phyloP scores from a whole-genome alignment of 2,888 invertebrate genomes.

The Yponomeuta malinellus region DNA sequence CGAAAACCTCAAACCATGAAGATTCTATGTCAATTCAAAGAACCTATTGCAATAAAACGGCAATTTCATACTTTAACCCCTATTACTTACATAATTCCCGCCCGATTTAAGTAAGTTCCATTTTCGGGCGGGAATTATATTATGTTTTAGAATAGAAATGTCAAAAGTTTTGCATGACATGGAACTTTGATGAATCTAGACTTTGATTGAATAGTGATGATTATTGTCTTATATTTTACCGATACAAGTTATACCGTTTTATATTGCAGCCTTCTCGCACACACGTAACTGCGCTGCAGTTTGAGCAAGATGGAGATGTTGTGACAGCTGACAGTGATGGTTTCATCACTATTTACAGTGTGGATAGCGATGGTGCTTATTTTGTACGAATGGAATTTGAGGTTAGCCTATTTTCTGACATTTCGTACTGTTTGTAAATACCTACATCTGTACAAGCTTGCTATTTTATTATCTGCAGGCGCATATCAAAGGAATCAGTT shows the following conservation, averaged over 20 bases:
- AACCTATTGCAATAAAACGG: no score
- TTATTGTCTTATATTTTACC: not conserved
- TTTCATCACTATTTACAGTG: conserved; percentile 92
- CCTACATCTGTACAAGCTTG: not conserved
- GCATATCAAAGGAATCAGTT: conserved; percentile 91
- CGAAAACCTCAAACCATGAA: no score
- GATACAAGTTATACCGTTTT: not conserved
- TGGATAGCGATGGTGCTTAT: conserved; percentile 92
- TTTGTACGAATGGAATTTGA: conserved; percentile 93
- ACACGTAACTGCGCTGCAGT: conserved; percentile 90
- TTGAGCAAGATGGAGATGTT: conserved; percentile 93
- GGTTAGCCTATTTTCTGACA: conserved; percentile 43
- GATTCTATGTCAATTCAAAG: no score
- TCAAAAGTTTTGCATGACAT: not conserved
- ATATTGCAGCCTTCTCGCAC: conserved; percentile 83
- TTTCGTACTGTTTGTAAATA: no score
- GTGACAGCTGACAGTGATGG: conserved; percentile 95
- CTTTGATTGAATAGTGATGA: not conserved
- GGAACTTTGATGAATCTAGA: not conserved
- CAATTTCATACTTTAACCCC: no score
- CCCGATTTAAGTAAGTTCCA: no score
- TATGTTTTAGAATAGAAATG: not conserved
- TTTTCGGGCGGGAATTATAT: no score
- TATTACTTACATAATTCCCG: not conserved
- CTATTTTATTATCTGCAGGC: conserved; percentile 62